Conservation (phyloP, 2,888 invertebrate species). For the Papilio protenor region DNA sequence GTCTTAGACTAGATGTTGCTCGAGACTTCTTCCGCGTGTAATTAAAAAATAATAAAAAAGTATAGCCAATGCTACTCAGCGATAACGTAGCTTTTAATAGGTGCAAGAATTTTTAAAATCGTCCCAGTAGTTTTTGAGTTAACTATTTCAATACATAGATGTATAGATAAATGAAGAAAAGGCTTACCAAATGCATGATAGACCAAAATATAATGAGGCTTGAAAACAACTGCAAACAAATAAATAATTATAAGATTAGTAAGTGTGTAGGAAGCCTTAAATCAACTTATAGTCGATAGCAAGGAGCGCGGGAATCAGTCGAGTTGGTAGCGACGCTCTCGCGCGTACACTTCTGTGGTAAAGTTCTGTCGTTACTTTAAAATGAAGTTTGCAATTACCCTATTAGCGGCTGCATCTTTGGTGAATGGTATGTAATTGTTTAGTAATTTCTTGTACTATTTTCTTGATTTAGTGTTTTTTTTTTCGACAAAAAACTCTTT, state of each 20-base stretch:
- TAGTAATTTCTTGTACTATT: not conserved
- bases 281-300: constrained; percentile 16
- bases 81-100: no score
- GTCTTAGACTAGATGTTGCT: no score
- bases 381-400: constrained; percentile 46
- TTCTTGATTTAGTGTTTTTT: not conserved
- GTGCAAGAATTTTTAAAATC: no score
- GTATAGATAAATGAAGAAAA: not conserved
- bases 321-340: constrained; percentile 8
- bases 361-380: not conserved
- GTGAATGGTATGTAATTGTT: constrained; percentile 47
- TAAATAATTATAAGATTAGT: not conserved
- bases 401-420: constrained; percentile 47
- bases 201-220: no score
- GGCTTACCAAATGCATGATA: not conserved
- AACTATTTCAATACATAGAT: no score
- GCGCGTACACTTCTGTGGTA: not conserved
- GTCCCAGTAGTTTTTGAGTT: no score
- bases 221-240: not conserved
- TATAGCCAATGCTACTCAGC: no score
- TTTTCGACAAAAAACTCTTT: not conserved
- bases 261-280: constrained; percentile 9
- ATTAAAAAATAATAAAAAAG: no score
- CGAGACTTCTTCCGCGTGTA: no score
- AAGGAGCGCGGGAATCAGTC: constrained; percentile 18